These are phyloP conservation scores for Mormyrops attenuatus DNA, from an alignment of 2,797 vertebrate species.

Conservation along the genomic window DNA sequence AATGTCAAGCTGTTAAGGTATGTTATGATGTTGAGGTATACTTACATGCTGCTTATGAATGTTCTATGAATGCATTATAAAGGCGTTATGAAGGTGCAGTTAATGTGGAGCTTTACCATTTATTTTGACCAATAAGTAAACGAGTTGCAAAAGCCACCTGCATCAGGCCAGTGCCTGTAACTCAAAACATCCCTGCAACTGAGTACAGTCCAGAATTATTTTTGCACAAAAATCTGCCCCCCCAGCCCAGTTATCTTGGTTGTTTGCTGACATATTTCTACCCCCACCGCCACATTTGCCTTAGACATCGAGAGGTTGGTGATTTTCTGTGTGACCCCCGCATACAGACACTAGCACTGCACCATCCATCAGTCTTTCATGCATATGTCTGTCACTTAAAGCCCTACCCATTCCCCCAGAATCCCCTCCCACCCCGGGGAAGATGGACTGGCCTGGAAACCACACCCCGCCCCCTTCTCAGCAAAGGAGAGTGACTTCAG, in stretches of 20 bases:
- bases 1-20: not conserved
- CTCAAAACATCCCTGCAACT: too few relatives aligned
- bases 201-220: not conserved
- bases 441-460: not conserved
- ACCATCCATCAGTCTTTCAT: slow-evolving; percentile 23
- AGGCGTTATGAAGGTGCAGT: not conserved
- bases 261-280: slow-evolving; percentile 13
- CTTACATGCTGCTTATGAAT: not conserved
- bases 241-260: not conserved
- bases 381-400: not conserved
- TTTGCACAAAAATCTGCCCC: not conserved
- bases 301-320: slow-evolving; percentile 8
- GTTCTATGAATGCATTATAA: not conserved
- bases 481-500: not conserved
- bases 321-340: not conserved
- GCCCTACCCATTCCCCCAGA: not conserved
- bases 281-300: not conserved
- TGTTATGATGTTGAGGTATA: not conserved
- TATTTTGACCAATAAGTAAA: not conserved
- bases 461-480: not conserved
- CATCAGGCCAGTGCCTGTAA: too few relatives aligned
- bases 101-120: not conserved
- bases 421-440: not conserved
- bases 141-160: too few relatives aligned
- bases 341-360: not conserved